Evolutionary conservation across 1,140 invertebrate species (phyloP), one percentile per base, ranked within the genome.

Genomic region (Lanistes nyassanus): DNA sequence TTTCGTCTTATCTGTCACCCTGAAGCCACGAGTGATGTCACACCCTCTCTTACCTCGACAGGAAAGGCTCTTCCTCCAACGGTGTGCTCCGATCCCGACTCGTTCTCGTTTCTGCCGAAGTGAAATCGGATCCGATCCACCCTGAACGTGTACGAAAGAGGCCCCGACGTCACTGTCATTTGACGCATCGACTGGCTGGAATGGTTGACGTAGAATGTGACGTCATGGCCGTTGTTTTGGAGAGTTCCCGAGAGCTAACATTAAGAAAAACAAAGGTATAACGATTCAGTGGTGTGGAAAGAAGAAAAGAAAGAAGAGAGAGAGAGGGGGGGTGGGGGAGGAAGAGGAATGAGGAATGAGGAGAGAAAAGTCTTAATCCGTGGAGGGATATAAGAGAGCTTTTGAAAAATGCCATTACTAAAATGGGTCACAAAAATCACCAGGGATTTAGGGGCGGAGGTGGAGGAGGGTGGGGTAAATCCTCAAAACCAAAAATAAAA

Each of bases 71-170:
- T 83, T 31, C 92, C 92, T 80, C 96, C 94, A n/a, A 98, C 93
- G 42, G 92, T 92, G 90, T 97, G 96, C 88, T 98, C 96, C 2
- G 95, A 96, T 39, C 96, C 96, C 9, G 42, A 47, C 71, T 93
- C 88, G 0, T 91, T 90, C 81, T 96, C 93, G 76, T 95, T 93
- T 56, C 92, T 91, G 0, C 96, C 95, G 94, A 95, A 96, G 84
- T 96, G 95, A 76, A 95, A 94, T 88, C 95, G 94, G 65, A 95
- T 70, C 47, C 78, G 68, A 29, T 74, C 62, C 23, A 76, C 71
- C 55, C 80, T 76, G 66, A 74, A 74, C 2, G 29, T 53, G 42
- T 77, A 80, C n/a, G 77, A 75, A 23, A 79, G 66, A n/a, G 77
- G 77, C 2, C 77, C 77, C 7, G 51, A 56, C 6, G 64, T 71